phyloP scores from a whole-genome alignment of 2,113 vertebrate species.

The Cochlearius cochlearius region DNA sequence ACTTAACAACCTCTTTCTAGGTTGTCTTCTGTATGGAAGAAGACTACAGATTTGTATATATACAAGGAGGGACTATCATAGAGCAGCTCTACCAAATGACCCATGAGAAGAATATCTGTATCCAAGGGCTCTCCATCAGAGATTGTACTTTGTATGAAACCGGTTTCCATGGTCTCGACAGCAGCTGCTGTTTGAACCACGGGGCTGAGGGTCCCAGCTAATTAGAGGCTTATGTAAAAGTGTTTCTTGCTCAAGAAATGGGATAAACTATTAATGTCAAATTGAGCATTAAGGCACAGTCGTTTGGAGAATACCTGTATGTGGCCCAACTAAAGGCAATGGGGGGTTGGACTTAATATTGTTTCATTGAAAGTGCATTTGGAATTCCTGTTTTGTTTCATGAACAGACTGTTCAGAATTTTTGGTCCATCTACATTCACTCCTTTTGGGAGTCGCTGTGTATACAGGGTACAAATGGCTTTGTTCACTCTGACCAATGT shows the following conservation, averaged over 20 bases:
- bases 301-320: background rate
- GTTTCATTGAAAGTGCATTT: background rate
- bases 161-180: background rate
- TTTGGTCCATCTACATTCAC: background rate
- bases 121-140: background rate
- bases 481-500: background rate
- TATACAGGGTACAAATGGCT: background rate
- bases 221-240: background rate
- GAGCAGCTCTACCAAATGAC: background rate
- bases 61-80: background rate
- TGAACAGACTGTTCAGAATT: background rate
- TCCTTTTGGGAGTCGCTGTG: background rate
- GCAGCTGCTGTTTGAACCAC: background rate
- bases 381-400: background rate
- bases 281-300: background rate
- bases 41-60: background rate
- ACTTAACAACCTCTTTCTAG: background rate
- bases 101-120: background rate
- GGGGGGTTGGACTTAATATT: background rate
- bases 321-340: background rate
- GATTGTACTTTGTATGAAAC: background rate
- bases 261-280: background rate
- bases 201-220: background rate
- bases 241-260: background rate
- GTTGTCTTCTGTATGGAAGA: background rate